Conservation (phyloP, 1,140 invertebrate species). For the Drosophila littoralis region DNA sequence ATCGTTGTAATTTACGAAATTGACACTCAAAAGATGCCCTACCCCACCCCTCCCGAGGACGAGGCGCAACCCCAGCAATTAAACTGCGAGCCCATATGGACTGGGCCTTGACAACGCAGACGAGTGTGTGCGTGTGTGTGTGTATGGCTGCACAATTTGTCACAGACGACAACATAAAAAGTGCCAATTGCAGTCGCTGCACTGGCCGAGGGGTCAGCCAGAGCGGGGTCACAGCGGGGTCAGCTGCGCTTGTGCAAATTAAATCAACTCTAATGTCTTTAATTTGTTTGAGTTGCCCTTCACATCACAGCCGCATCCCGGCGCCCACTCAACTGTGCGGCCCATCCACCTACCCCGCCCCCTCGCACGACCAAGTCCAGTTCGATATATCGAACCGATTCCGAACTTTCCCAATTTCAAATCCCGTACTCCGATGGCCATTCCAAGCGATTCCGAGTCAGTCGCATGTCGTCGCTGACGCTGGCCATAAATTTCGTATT, state of each 20-base stretch:
- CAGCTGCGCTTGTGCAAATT: conserved; percentile 73
- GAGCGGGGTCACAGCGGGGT: conserved; percentile 49
- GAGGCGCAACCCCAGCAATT: conserved; percentile 53
- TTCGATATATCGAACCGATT: conserved; percentile 6
- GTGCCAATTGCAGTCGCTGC: conserved; percentile 73
- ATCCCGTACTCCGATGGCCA: conserved; percentile 28
- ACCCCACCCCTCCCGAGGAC: background rate
- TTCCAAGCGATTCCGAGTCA: conserved; percentile 31
- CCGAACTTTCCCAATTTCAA: background rate
- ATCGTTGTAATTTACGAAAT: conserved; percentile 83
- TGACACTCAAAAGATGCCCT: conserved; percentile 76
- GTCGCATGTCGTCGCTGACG: conserved; percentile 74
- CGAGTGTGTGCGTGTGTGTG: conserved; percentile 4
- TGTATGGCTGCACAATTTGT: conserved; percentile 67
- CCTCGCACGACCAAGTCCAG: background rate
- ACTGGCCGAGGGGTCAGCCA: conserved; percentile 11
- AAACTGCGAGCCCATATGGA: conserved; percentile 46
- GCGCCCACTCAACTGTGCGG: conserved; percentile 63
- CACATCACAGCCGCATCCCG: background rate
- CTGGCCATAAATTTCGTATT: conserved; percentile 82
- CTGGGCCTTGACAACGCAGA: background rate
- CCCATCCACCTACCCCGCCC: background rate
- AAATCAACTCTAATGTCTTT: conserved; percentile 82
- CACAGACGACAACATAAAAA: conserved; percentile 72
- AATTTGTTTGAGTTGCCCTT: conserved; percentile 73